Percentiles rank a stretch among this genome's conserved stretches.
phyloP scores from a whole-genome alignment of 2,888 invertebrate genomes.

The Pseudococcus viburni region DNA sequence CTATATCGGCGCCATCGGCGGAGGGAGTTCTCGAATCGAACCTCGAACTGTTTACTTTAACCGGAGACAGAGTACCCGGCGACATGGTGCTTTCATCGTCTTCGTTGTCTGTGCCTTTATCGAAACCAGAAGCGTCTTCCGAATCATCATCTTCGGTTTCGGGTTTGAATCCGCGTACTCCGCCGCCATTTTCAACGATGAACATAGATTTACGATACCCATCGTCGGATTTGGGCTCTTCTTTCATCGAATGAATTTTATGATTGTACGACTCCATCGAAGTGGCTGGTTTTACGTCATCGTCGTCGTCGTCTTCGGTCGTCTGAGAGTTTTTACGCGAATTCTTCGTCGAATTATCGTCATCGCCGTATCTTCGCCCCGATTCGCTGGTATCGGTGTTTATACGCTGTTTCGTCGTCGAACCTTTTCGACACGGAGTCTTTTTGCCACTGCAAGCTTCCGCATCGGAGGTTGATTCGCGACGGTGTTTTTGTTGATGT shows the following conservation, averaged over 20 bases:
- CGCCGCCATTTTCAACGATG: slow-evolving; percentile 12
- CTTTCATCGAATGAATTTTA: slow-evolving; percentile 47
- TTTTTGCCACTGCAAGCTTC: slow-evolving; percentile 57
- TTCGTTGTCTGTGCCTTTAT: slow-evolving; percentile 60
- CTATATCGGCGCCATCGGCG: background rate
- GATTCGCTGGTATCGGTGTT: slow-evolving; percentile 7
- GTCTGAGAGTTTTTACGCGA: slow-evolving; percentile 55
- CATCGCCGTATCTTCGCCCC: background rate
- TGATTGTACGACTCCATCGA: slow-evolving; percentile 6
- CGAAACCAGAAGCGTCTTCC: slow-evolving; percentile 6
- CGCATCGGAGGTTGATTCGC: slow-evolving; percentile 46
- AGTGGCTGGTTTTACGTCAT: background rate
- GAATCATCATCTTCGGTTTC: slow-evolving; percentile 58
- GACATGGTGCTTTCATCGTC: slow-evolving; percentile 37
- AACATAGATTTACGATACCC: background rate
- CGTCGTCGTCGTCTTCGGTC: slow-evolving; percentile 52
- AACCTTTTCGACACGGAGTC: slow-evolving; percentile 62
- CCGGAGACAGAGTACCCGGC: slow-evolving; percentile 7
- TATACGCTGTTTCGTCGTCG: slow-evolving; percentile 37
- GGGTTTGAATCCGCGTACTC: background rate
- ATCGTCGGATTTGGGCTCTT: slow-evolving; percentile 48
- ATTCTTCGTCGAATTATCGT: background rate
- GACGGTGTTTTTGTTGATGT: slow-evolving; percentile 48
- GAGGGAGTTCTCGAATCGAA: background rate
- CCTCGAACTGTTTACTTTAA: slow-evolving; percentile 46